These are phyloP conservation scores for Eledona agricola DNA, from an alignment of 2,888 invertebrate genomes.

Conservation along the genomic window DNA sequence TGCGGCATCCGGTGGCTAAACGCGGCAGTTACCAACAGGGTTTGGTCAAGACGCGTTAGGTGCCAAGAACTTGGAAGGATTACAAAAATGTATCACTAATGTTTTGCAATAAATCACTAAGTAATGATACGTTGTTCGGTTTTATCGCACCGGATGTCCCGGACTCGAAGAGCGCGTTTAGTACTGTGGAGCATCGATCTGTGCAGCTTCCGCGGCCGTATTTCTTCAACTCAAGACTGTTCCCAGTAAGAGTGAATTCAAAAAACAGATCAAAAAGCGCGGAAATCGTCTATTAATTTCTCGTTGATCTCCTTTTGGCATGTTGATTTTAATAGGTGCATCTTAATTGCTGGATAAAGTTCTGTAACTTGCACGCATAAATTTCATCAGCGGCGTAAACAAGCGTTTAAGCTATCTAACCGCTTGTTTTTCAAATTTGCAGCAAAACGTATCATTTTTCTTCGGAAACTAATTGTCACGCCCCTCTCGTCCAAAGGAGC, in stretches of 20 bases:
- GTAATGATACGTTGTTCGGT: constrained; percentile 24
- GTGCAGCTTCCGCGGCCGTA: neutral
- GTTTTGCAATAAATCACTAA: constrained; percentile 14
- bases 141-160: constrained; percentile 22
- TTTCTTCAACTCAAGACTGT: too few species aligned
- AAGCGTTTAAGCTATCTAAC: too few species aligned
- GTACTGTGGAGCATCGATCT: constrained; percentile 1
- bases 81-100: constrained; percentile 14
- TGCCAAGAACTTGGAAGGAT: constrained; percentile 3
- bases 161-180: constrained; percentile 14
- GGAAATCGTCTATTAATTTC: too few species aligned
- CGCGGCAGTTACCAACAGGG: constrained; percentile 19
- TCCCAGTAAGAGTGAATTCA: neutral
- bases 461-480: too few species aligned
- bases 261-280: constrained; percentile 1
- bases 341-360: too few species aligned
- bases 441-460: too few species aligned
- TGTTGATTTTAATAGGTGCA: too few species aligned
- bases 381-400: too few species aligned
- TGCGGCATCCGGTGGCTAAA: constrained; percentile 28
- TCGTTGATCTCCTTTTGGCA: too few species aligned
- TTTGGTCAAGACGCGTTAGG: constrained; percentile 1
- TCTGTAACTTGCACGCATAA: too few species aligned
- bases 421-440: too few species aligned
- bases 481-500: too few species aligned